phyloP scores from a whole-genome alignment of 2,113 vertebrate genomes.

The Felis chaus region DNA sequence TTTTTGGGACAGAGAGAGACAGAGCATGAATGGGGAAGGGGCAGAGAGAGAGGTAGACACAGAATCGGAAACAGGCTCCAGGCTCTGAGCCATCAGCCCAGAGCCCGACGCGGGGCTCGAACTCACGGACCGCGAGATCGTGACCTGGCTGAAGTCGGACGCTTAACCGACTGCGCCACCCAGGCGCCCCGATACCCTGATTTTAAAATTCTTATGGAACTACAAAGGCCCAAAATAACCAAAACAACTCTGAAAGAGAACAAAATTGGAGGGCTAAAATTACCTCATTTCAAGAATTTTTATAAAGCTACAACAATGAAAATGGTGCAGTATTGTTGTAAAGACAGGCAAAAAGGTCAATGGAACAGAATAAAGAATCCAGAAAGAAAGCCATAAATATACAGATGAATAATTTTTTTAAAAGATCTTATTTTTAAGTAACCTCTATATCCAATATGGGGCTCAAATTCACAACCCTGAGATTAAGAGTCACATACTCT shows the following conservation, averaged over 20 bases:
- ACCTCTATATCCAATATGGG: background rate
- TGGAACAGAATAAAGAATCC: background rate
- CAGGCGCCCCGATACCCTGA: background rate
- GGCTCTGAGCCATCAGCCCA: too few species aligned
- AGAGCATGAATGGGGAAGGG: too few species aligned
- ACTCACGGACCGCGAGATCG: too few species aligned
- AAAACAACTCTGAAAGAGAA: conserved; percentile 18
- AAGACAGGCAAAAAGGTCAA: background rate
- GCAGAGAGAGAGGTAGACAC: too few species aligned
- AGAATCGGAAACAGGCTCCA: too few species aligned
- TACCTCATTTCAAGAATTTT: conserved; percentile 13
- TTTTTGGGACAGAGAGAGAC: too few species aligned
- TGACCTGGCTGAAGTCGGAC: too few species aligned
- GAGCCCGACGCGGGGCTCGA: too few species aligned
- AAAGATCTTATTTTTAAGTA: background rate
- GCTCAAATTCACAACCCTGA: background rate
- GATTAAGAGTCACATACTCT: background rate
- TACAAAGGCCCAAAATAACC: background rate
- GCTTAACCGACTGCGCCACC: too few species aligned
- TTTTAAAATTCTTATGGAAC: conserved; percentile 37
- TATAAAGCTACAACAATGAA: background rate
- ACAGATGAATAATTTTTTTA: background rate
- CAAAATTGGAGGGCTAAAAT: background rate
- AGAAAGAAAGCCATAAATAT: background rate
- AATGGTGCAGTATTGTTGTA: background rate